Evolutionary conservation across 2,888 invertebrate species (phyloP).

Genomic region (Meiosimyza decipiens): DNA sequence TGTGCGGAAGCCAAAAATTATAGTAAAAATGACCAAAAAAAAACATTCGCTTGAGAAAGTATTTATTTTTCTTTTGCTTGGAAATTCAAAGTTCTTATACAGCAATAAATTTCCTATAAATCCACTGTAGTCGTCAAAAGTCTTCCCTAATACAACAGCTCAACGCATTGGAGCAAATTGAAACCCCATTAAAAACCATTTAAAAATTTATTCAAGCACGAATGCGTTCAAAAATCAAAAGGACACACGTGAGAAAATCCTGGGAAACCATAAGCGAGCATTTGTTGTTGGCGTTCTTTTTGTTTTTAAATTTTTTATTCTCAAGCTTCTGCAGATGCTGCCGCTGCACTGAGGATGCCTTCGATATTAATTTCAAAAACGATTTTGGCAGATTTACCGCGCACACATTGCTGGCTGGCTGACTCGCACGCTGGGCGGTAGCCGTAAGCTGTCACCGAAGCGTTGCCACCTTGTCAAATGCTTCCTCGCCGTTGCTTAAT

Average conservation of each 20-base stretch:
- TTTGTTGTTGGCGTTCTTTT: not conserved
- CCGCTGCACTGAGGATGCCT: not conserved
- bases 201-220: constrained; percentile 25
- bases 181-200: constrained; percentile 15
- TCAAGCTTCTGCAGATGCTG: too few species aligned
- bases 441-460: not conserved
- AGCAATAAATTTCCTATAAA: not conserved
- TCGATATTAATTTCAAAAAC: constrained; percentile 25
- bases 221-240: constrained; percentile 22
- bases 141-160: not conserved
- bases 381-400: constrained; percentile 16
- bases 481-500: not conserved
- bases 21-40: too few species aligned
- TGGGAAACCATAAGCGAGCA: not conserved
- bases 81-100: too few species aligned
- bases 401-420: constrained; percentile 13
- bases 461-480: not conserved
- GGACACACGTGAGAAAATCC: constrained; percentile 35
- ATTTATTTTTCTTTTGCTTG: too few species aligned
- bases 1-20: too few species aligned
- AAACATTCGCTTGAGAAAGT: too few species aligned
- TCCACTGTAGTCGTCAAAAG: not conserved
- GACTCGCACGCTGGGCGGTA: constrained; percentile 9
- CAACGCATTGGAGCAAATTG: not conserved
- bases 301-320: not conserved